These are phyloP conservation scores for Botrylloides violaceus DNA, from an alignment of 23 tunicate species.

Conservation along the genomic window DNA sequence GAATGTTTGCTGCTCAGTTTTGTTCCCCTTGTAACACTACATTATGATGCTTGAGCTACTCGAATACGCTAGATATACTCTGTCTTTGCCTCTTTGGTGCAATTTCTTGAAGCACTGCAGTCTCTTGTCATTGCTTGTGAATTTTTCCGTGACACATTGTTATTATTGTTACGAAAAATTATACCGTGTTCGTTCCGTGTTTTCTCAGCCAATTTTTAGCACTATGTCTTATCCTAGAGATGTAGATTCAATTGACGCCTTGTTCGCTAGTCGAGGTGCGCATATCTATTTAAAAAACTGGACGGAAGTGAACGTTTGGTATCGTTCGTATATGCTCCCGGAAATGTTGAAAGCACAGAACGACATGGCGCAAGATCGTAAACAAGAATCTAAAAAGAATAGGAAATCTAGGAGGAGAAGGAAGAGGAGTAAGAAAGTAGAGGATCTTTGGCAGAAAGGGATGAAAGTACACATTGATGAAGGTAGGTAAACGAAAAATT, in stretches of 20 bases:
- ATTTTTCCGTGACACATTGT: neutral
- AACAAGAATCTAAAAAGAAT: neutral
- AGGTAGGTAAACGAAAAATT: too few species aligned
- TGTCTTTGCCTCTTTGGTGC: too few species aligned
- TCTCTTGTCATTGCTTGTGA: neutral
- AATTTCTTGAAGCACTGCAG: neutral
- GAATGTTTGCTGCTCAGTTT: too few species aligned
- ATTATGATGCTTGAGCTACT: too few species aligned
- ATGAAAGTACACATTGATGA: neutral
- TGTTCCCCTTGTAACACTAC: too few species aligned
- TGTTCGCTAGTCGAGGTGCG: slow-evolving; percentile 17
- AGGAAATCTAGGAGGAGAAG: neutral
- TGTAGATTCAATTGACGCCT: neutral
- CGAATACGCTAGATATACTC: too few species aligned
- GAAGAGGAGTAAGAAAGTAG: neutral
- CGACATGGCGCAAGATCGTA: neutral
- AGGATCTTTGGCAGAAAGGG: neutral
- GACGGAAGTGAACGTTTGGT: slow-evolving; percentile 5
- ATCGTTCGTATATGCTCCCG: slow-evolving; percentile 11
- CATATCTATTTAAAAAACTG: slow-evolving; percentile 22
- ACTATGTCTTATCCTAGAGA: neutral
- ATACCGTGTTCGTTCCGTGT: too few species aligned
- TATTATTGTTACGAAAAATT: neutral
- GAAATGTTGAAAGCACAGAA: neutral
- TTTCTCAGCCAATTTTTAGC: neutral